These are phyloP conservation scores for Drosophila varians DNA, from an alignment of 1,140 invertebrate genomes.

Conservation along the genomic window DNA sequence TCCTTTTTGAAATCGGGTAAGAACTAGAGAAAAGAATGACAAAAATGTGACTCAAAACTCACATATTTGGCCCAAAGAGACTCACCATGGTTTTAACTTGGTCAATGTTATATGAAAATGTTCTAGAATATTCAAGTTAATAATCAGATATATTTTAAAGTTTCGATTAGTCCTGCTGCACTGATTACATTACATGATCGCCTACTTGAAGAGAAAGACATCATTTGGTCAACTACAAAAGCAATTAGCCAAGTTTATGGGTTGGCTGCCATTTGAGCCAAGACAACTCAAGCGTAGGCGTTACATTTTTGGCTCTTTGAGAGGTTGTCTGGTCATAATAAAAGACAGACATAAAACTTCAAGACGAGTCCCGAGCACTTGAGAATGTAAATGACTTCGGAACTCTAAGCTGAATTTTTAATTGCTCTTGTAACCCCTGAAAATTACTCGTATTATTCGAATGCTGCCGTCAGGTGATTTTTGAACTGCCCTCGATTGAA, in stretches of 20 bases:
- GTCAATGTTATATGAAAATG: no score
- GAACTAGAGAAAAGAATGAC: no score
- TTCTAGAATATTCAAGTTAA: no score
- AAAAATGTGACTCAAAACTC: no score
- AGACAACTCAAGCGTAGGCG: background rate
- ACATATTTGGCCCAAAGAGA: no score
- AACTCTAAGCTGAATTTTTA: slow-evolving; percentile 14
- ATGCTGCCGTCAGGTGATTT: slow-evolving; percentile 42
- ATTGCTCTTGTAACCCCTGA: slow-evolving; percentile 18
- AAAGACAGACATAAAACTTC: background rate
- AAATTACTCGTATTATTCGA: background rate
- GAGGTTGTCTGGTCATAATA: background rate
- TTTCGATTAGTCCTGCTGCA: no score
- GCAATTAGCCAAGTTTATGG: slow-evolving; percentile 5
- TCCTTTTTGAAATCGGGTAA: no score
- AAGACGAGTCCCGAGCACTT: background rate
- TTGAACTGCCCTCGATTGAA: slow-evolving; percentile 31
- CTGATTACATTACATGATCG: no score
- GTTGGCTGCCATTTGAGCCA: background rate
- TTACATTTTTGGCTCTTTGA: slow-evolving; percentile 11
- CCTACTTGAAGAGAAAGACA: no score
- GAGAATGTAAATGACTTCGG: background rate
- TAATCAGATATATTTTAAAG: no score
- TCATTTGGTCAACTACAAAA: background rate
- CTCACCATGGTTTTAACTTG: no score